Conservation (phyloP, 2,113 vertebrate genomes). For the Egretta garzetta region DNA sequence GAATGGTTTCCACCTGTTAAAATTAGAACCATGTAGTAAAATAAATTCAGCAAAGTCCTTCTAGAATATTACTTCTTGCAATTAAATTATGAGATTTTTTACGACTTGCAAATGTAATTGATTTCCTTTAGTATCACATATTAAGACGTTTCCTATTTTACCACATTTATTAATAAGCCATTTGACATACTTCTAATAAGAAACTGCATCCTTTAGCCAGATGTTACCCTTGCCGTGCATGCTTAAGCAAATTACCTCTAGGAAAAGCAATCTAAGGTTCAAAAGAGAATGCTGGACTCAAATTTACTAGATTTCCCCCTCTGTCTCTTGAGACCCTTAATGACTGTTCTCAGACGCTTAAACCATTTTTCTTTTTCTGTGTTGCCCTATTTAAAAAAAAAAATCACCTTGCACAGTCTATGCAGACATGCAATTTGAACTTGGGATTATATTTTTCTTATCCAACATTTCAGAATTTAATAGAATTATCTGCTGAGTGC, state of each 20-base stretch:
- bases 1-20: neutral
- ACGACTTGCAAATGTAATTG: neutral
- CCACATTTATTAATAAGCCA: conserved; percentile 1
- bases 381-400: neutral
- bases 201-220: neutral
- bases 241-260: conserved; percentile 3
- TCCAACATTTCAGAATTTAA: neutral
- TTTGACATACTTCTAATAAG: neutral
- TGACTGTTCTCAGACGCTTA: neutral
- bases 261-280: neutral
- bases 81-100: neutral
- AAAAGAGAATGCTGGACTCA: neutral
- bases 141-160: neutral
- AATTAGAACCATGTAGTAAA: neutral
- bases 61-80: neutral
- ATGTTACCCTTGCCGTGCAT: neutral
- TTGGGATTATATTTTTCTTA: conserved; percentile 10
- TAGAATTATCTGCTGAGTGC: conserved; percentile 38
- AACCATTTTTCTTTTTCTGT: neutral
- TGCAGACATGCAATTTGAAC: neutral
- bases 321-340: neutral
- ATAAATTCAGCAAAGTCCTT: neutral
- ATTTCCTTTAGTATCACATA: neutral
- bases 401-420: neutral
- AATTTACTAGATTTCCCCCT: neutral